These are phyloP conservation scores for Xyrauchen texanus DNA, from an alignment of 2,113 vertebrate genomes.

Conservation along the genomic window DNA sequence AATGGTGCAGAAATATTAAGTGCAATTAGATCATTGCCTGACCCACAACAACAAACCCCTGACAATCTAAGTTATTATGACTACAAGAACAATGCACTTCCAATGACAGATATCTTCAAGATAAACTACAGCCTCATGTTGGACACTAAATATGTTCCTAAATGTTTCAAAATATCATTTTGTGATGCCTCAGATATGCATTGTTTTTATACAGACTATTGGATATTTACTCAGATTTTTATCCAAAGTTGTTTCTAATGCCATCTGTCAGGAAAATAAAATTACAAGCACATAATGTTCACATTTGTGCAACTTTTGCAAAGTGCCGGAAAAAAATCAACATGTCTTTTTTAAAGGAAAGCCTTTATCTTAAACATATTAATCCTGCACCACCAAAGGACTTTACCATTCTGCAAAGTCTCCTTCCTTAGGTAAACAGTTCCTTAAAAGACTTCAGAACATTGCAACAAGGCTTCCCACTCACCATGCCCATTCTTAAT, in stretches of 20 bases:
- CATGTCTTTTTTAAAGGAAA: neutral
- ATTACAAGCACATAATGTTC: too few species aligned
- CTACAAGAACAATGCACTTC: neutral
- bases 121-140: neutral
- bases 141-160: neutral
- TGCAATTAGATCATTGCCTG: conserved; percentile 33
- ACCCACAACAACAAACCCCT: neutral
- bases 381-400: neutral
- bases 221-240: neutral
- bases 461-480: neutral
- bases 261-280: too few species aligned
- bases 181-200: neutral
- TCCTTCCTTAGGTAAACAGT: neutral
- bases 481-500: neutral
- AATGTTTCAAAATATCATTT: neutral
- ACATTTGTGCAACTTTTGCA: neutral
- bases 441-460: neutral
- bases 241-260: neutral
- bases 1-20: conserved; percentile 40
- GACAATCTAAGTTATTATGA: neutral
- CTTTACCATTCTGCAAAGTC: neutral
- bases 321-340: neutral
- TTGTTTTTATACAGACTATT: neutral
- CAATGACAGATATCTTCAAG: conserved; percentile 18
- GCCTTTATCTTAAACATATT: too few species aligned